Evolutionary conservation across 2,797 vertebrate genomes (phyloP), one percentile per base, ranked within the genome.

Genomic region (Enteromius trimaculatus): DNA sequence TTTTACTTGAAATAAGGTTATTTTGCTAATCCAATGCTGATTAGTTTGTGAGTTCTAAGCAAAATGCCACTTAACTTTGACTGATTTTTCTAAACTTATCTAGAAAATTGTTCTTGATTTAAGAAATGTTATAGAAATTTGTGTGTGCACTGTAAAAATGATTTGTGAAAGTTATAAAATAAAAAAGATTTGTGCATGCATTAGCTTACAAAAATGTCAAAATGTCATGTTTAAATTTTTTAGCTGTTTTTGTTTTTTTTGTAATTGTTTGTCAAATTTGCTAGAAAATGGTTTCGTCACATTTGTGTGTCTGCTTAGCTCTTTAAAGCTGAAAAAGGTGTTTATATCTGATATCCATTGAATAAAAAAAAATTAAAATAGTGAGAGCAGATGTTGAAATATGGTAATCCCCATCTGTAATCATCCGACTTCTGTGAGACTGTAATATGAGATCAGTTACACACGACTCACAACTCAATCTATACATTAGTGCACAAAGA

Each of bases 341-440:
- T 21, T 51, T 37, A 65, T 19, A 74, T 53, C 10, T 8, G 19
- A 23, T 72, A 19, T 37, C 10, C 19, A 51, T 21, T 21, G 9
- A 51, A 31, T 51, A 7, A 9, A 21, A 19, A 51, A 16, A 3
- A 6, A 31, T 51, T 13, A 11, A 49, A 72, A 53, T 53, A 53
- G 13, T 51, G 64, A 68, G 29, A 37, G 19, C 19, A 65, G 60
- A 66, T 79, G 31, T 66, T 37, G 7, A 68, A 68, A 68, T 51
- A 53, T 53, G 19, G 4, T 7, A 47, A 77, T 53, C 49, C 4
- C 2, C 44, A 53, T 34, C 17, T 53, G 29, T 49, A 53, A 53
- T 53, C 71, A 31, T 64, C 5, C 1, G 5, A 47, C 6, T 21
- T 55, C 21, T 49, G 21, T 17, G 62, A 65, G 19, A 44, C 8